phyloP scores from a whole-genome alignment of 2,888 invertebrate species.

The Hirtodrosophila histrioides region DNA sequence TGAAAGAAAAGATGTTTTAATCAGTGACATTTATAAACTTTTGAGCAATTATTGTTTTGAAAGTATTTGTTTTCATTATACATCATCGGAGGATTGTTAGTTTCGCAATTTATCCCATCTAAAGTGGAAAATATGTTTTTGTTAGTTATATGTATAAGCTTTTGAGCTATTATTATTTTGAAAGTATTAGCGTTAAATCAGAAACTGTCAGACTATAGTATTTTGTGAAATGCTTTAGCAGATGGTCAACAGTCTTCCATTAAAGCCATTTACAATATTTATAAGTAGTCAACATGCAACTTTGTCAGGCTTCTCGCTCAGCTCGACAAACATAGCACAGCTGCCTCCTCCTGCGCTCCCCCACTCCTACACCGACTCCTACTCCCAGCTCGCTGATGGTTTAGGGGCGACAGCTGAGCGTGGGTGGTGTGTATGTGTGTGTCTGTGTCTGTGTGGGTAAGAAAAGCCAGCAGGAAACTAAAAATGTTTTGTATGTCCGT shows the following conservation, averaged over 20 bases:
- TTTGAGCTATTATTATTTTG: no score
- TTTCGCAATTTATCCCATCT: no score
- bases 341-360: constrained; percentile 4
- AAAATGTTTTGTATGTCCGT: constrained; percentile 81
- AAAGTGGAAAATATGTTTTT: no score
- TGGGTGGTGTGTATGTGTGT: constrained; percentile 39
- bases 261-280: constrained; percentile 54
- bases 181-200: no score
- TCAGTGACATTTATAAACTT: no score
- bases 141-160: no score
- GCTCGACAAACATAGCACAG: constrained; percentile 5
- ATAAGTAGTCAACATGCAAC: constrained; percentile 54
- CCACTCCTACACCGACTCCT: constrained; percentile 3
- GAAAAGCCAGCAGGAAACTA: constrained; percentile 78
- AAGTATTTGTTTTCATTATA: no score
- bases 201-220: constrained; percentile 25
- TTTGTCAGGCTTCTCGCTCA: constrained; percentile 16
- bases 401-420: constrained; percentile 41
- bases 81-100: no score
- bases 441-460: constrained; percentile 27
- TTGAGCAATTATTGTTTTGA: no score
- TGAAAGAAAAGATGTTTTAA: no score
- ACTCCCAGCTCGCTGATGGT: constrained; percentile 6
- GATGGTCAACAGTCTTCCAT: constrained; percentile 50
- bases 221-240: constrained; percentile 30